phyloP scores from a whole-genome alignment of 2,113 vertebrate genomes.

The Lathamus discolor region DNA sequence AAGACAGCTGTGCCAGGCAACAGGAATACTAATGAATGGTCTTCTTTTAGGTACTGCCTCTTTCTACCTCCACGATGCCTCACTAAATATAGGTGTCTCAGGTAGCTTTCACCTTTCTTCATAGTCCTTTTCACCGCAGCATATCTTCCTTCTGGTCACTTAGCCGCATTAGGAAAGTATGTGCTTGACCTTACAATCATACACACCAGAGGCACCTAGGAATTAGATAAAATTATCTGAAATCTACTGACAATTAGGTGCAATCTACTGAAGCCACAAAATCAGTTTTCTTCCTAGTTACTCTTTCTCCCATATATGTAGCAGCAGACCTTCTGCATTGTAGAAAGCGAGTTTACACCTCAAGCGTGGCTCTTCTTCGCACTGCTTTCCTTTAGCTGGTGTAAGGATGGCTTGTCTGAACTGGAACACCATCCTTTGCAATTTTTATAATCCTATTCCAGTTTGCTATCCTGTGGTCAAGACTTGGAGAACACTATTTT shows the following conservation, averaged over 20 bases:
- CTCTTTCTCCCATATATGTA: not conserved
- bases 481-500: not conserved
- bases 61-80: not conserved
- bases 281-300: not conserved
- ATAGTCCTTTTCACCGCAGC: not conserved
- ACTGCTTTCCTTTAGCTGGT: not conserved
- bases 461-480: not conserved
- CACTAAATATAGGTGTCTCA: not conserved
- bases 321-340: not conserved
- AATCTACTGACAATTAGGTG: not conserved
- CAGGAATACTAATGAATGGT: not conserved
- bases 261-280: not conserved
- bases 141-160: not conserved
- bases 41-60: not conserved
- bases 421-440: rapidly evolving
- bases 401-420: not conserved
- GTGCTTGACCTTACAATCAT: not conserved
- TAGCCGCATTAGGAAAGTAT: not conserved
- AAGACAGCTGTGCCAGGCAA: not conserved
- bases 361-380: not conserved
- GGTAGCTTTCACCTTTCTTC: not conserved
- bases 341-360: not conserved
- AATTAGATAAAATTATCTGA: rapidly evolving
- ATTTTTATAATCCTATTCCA: not conserved
- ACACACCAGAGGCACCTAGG: not conserved